These are phyloP conservation scores for Drosophila limbata DNA, from an alignment of 2,888 invertebrate species.

Conservation along the genomic window DNA sequence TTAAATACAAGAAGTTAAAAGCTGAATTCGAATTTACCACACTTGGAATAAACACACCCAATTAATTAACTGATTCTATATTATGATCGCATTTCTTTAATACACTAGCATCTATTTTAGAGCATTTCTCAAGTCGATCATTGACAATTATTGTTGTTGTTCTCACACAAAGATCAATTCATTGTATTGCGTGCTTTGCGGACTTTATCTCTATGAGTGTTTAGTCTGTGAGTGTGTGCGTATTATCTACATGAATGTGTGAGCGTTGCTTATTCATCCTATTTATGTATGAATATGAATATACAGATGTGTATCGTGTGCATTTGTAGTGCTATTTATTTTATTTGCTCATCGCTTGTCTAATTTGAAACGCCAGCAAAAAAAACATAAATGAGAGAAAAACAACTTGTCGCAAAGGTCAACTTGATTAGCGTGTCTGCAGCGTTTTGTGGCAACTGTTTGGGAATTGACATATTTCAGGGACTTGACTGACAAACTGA, in stretches of 20 bases:
- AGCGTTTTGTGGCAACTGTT: conserved; percentile 18
- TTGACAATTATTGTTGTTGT: not conserved
- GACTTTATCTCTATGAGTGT: conserved; percentile 13
- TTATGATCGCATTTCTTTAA: no score
- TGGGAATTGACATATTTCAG: conserved; percentile 29
- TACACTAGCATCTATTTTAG: not conserved
- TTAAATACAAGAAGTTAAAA: not conserved
- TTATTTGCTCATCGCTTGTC: conserved; percentile 50
- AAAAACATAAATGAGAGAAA: conserved; percentile 3
- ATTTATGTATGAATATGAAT: conserved; percentile 20
- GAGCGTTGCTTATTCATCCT: conserved; percentile 29
- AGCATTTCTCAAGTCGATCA: conserved; percentile 16
- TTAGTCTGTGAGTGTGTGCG: not conserved
- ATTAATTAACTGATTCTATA: no score
- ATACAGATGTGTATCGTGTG: conserved; percentile 10
- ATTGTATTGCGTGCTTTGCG: conserved; percentile 9
- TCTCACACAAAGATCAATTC: conserved; percentile 11
- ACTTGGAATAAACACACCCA: no score
- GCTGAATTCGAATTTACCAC: no score
- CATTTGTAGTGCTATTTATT: conserved; percentile 33
- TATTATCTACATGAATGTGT: not conserved
- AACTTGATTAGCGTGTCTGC: conserved; percentile 70
- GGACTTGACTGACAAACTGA: conserved; percentile 5
- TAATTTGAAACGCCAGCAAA: conserved; percentile 41
- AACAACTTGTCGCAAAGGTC: conserved; percentile 67